A percentile compares a stretch with the other conserved stretches of the same genome.
These are phyloP conservation scores for Melanitta fusca DNA, from an alignment of 2,797 vertebrate species.

Conservation along the genomic window DNA sequence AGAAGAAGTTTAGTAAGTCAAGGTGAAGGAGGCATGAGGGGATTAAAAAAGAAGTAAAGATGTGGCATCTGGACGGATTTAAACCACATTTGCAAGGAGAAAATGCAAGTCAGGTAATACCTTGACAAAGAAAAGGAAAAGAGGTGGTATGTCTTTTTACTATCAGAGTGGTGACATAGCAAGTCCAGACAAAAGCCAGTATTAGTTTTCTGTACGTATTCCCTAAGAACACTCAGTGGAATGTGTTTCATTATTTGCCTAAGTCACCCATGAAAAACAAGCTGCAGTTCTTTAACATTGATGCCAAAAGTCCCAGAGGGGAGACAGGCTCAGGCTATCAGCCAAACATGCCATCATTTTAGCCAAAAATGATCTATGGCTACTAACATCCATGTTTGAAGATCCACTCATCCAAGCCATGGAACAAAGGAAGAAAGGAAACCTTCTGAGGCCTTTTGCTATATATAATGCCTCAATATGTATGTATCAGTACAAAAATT, in stretches of 20 bases:
- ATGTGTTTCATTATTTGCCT: constrained; percentile 40
- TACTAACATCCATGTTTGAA: not conserved
- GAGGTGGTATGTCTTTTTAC: not conserved
- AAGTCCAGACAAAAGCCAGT: not conserved
- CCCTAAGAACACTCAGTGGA: not conserved
- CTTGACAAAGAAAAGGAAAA: not conserved
- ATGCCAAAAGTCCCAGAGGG: not conserved
- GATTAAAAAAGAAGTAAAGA: not conserved
- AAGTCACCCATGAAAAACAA: not conserved
- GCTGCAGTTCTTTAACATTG: not conserved
- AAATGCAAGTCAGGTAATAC: not conserved
- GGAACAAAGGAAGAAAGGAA: not conserved
- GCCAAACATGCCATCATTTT: not conserved
- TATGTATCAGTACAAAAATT: not conserved
- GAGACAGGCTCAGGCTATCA: not conserved
- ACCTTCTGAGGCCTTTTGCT: not conserved
- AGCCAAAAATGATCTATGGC: not conserved
- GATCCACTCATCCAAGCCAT: not conserved
- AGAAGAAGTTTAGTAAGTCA: not conserved
- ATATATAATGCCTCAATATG: not conserved
- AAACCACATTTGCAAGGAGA: not conserved
- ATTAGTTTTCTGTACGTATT: not conserved
- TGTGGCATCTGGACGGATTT: not conserved
- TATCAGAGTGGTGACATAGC: not conserved
- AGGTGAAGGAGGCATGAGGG: not conserved